Percentiles rank a stretch among this genome's conserved stretches.
Conservation (phyloP, 2,113 vertebrate genomes). For the Hylia prasina region DNA sequence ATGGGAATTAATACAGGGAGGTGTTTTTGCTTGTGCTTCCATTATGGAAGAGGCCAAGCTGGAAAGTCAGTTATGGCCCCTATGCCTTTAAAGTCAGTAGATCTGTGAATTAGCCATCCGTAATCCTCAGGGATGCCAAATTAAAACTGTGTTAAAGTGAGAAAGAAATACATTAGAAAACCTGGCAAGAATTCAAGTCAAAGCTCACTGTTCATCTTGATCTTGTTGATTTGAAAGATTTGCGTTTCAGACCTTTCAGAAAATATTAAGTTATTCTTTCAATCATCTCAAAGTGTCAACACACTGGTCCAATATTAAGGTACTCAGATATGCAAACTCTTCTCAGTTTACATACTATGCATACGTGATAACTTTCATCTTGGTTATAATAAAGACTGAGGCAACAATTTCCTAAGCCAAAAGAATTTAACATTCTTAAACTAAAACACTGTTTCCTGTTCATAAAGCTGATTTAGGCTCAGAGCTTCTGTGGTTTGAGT, state of each 20-base stretch:
- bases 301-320: not conserved
- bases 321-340: not conserved
- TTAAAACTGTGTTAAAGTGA: not conserved
- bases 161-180: not conserved
- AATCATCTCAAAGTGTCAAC: not conserved
- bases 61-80: not conserved
- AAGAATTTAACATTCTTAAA: constrained; percentile 22
- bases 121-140: not conserved
- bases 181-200: not conserved
- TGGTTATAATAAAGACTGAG: not conserved
- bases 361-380: not conserved
- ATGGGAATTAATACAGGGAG: not conserved
- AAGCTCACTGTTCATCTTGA: not conserved
- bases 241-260: not conserved
- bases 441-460: not conserved
- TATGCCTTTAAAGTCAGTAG: not conserved
- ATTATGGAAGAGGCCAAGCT: not conserved
- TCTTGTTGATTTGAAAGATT: not conserved
- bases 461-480: not conserved
- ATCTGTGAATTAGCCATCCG: not conserved
- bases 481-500: constrained; percentile 14
- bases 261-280: not conserved
- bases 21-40: not conserved
- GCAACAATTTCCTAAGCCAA: constrained; percentile 8
- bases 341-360: not conserved